Evolutionary conservation across 2,888 invertebrate species (phyloP), one percentile per base, ranked within the genome.

Genomic region (Mantis religiosa): DNA sequence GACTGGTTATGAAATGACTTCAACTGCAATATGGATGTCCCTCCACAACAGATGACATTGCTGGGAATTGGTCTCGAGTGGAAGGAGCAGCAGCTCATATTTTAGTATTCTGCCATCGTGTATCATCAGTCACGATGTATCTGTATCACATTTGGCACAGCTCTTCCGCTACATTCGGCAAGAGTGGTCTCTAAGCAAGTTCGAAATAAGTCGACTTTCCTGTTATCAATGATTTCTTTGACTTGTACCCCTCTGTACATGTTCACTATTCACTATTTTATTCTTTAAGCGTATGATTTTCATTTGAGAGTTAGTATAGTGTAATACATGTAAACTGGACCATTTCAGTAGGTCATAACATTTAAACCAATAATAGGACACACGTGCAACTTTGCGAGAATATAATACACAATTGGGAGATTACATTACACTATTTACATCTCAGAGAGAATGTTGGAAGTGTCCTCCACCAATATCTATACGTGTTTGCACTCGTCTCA

Each of bases 31-130:
- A 85, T 85, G 85, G 85, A 85, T 85, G 85, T 85, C 85, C 25
- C 30, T 81, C 86, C 81, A 28, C 86, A 71, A 86, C 86, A 86
- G 86, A 86, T 86, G 86, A 81, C 86, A 86, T 86, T 86, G 86
- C 86, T 86, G 86, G 85, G 27, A 84, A 84, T 84, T 84, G 84
- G 84, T 41, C 41, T 84, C 41, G 28, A 85, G 85, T 81, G 47
- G 81, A 71, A 81, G 86, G 28, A 71, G 54, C 54, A 71, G 54
- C 15, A 54, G 81, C 86, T 47, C 81, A 86, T 86, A 86, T 81
- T 86, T 86, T 86, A 86, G 86, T 86, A 86, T 86, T 86, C 86
- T 28, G 25, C 86, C 86, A 86, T 86, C 81, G 81, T 81, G 28
- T 86, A 28, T 81, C 86, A 86, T 86, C 86, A 86, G 86, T 86